Base-by-base conservation (phyloP, 1,140 invertebrate species). In the Gryllus bimaculatus region DNA sequence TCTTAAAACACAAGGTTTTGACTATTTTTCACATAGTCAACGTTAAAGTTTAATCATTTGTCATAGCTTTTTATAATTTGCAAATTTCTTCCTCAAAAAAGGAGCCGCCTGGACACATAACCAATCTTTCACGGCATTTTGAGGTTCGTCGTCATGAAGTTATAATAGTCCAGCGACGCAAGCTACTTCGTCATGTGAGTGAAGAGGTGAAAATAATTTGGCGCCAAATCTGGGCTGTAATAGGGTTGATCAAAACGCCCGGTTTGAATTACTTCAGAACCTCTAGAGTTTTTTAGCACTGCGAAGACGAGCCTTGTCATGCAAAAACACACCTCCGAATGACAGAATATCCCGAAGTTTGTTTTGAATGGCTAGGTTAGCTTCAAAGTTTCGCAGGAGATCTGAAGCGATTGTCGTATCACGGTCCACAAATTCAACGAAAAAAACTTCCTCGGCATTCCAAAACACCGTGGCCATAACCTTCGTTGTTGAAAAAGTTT, bases 301-400 rank as follows among this genome's bases (percentile, higher is more conserved):
- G 79, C 86, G 83, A 47, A 81, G 83, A 75, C 81, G 78, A 47
- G 83, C 83, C 76, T 85, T 84, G 54, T 2, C 83, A 74, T 83
- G 82, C 74, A 80, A n/a, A 21, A 82, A 73, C 74, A 81, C 66
- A 81, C 80, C 39, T 66, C 80, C 48, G 10, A 13, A 73, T 75
- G 79, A 79, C 76, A 82, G 81, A 7, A 78, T 39, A 47, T 80
- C 75, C 3, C 10, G 7, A 75, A 79, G 78, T 49, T 81, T 81
- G 73, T 82, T 82, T 77, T 81, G 78, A 48, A 82, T 82, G 15
- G 80, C 79, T 73, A 75, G 13, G 73, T 26, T n/a, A 82, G 76
- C 47, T 20, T 79, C 48, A 80, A 78, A 20, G 73, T 81, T 74
- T 78, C 20, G 15, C 78, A 77, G 47, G 8, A 48, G 77, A 73